Conservation (phyloP, 2,888 invertebrate genomes). For the Cancer borealis region DNA sequence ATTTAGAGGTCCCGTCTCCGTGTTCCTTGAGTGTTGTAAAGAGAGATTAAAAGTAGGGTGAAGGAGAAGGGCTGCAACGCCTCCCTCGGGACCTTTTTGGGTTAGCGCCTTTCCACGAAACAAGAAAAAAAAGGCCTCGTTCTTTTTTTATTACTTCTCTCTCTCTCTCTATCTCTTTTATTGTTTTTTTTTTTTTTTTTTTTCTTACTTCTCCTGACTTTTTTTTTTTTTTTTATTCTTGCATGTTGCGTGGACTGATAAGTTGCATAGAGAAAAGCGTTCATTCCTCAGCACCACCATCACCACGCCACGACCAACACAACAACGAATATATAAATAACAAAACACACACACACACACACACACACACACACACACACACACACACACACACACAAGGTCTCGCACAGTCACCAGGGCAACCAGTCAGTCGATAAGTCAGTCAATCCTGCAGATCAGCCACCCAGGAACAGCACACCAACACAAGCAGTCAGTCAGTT, state of each 20-base stretch:
- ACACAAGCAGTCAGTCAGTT: neutral
- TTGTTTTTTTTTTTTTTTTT: no score
- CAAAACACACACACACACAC: neutral
- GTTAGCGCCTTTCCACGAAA: neutral
- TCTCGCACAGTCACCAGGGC: no score
- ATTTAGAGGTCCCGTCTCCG: neutral
- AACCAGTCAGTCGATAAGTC: neutral
- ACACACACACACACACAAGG: no score
- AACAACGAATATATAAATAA: neutral
- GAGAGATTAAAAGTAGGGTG: neutral
- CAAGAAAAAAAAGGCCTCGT: neutral
- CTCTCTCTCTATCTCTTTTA: no score
- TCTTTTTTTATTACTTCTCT: neutral
- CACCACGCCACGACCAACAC: no score
- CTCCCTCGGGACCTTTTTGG: neutral
- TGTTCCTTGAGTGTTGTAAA: neutral
- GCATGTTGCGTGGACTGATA: neutral
- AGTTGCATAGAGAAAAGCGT: no score
- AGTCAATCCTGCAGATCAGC: conserved; percentile 21
- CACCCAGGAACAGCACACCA: neutral
- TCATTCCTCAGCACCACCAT: no score
- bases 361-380: no score
- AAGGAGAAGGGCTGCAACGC: neutral
- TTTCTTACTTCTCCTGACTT: no score
- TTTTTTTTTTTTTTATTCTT: neutral